Conservation (phyloP, 2,888 invertebrate species). For the Nesidiocoris tenuis region DNA sequence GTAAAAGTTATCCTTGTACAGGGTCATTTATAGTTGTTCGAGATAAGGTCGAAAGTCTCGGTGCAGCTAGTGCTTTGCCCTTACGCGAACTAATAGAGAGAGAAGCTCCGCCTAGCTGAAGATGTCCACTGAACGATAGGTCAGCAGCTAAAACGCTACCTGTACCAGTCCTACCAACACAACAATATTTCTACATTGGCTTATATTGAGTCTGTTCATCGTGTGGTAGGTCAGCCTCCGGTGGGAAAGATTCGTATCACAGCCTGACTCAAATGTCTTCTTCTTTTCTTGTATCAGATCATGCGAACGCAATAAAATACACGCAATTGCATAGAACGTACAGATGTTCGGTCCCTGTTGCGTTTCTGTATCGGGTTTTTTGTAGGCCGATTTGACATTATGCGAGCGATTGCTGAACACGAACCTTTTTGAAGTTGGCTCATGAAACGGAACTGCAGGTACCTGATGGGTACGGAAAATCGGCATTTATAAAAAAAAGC, state of each 20-base stretch:
- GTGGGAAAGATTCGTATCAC: conserved; percentile 30
- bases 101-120: background rate
- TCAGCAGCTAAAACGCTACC: background rate
- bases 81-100: background rate
- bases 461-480: no score
- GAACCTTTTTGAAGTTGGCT: no score
- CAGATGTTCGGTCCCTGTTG: background rate
- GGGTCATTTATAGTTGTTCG: conserved; percentile 27
- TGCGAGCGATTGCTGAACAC: no score
- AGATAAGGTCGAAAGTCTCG: conserved; percentile 15
- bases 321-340: background rate
- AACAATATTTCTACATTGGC: background rate
- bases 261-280: background rate
- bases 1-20: conserved; percentile 11
- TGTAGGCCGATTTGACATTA: no score
- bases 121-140: background rate
- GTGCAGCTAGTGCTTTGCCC: background rate
- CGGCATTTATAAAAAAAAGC: no score
- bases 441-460: no score
- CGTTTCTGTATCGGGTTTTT: no score
- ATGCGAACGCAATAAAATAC: conserved; percentile 11
- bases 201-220: background rate
- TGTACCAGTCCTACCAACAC: background rate
- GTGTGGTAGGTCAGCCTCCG: background rate
- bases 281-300: conserved; percentile 9